Evolutionary conservation across 2,113 vertebrate species (phyloP), one percentile per base, ranked within the genome.

Genomic region (Trogon melanurus): DNA sequence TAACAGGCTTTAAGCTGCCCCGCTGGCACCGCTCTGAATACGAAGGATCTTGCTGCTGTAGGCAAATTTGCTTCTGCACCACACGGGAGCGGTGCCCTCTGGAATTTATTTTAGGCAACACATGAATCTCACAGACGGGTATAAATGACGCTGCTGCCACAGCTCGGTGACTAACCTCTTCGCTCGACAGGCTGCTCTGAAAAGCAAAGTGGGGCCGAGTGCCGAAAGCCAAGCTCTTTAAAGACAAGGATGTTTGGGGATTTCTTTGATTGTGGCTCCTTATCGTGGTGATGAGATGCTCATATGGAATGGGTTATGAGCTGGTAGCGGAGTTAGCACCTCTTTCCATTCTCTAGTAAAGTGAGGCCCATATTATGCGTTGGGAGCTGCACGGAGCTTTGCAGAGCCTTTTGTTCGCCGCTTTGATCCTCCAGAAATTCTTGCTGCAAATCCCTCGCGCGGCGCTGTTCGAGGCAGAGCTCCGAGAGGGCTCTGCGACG

Each of bases 321-420:
- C 47, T 48, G 23, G 57, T 57, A 34, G 53, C 41, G 16, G 62
- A 93, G 70, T 74, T 85, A 34, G 38, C 69, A 53, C 48, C 50
- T 72, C 29, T 36, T 62, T 11, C 30, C 12, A 2, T 51, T 62
- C 25, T 12, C 20, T 30, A 5, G 11, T 25, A 50, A 50, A 70
- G 7, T 1, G 11, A 29, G 38, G 38, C 12, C 3, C 2, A 2
- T 34, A 53, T 54, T 47, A 13, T 20, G 6, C 13, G 27, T 60
- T 34, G 29, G 47, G n/a, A 69, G 56, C 62, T 58, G 13, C 51
- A 16, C 3, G 0, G 48, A 57, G 57, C n/a, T 76, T 30, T 48
- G 34, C 16, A 51, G 74, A 80, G 34, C 16, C 45, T 85, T 72
- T 58, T 66, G 23, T 58, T 79, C 53, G 66, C 64, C 50, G 17